phyloP scores from a whole-genome alignment of 2,113 vertebrate species.

The Rhabdornis inornatus region DNA sequence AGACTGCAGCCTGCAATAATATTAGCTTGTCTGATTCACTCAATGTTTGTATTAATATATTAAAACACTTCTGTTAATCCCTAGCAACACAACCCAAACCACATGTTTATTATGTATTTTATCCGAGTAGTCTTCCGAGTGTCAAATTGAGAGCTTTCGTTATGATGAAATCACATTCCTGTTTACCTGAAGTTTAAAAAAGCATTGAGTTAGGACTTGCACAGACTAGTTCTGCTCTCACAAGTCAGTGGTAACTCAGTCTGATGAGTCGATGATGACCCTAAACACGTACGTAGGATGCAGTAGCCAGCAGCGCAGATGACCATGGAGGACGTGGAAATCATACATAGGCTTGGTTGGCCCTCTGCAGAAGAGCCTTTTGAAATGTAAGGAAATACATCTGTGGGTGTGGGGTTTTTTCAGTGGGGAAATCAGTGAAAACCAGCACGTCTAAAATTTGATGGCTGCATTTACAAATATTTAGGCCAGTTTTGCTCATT shows the following conservation, averaged over 20 bases:
- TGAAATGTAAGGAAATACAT: neutral
- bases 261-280: neutral
- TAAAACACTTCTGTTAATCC: neutral
- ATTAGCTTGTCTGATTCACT: neutral
- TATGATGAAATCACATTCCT: neutral
- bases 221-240: neutral
- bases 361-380: neutral
- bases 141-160: neutral
- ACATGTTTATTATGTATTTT: neutral
- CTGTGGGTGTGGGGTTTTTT: neutral
- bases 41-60: neutral
- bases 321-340: neutral
- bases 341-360: neutral
- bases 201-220: neutral
- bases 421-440: neutral
- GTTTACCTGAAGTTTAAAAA: neutral
- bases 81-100: neutral
- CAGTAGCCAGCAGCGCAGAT: neutral
- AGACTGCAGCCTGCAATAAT: neutral
- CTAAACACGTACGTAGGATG: neutral
- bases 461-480: neutral
- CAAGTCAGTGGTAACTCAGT: neutral
- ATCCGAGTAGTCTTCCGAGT: neutral
- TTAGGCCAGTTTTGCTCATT: slow-evolving; percentile 15
- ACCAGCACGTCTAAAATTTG: neutral